Base-by-base conservation (phyloP, 2,113 vertebrate genomes). In the Naja naja region DNA sequence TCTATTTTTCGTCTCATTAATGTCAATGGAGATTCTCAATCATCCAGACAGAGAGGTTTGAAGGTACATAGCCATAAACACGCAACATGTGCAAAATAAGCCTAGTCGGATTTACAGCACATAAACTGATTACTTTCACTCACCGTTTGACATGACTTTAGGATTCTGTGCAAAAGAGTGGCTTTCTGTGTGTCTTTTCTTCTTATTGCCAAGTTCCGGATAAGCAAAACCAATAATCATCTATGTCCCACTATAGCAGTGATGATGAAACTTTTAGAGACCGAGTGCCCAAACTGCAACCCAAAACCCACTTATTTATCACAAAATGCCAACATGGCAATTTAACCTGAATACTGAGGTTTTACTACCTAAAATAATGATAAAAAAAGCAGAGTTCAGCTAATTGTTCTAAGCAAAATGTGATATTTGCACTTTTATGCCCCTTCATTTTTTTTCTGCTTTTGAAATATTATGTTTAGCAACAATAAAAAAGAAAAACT, bases 61-160 rank as follows among this genome's bases (percentile, higher is more conserved):
- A 58, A 58, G 55, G 4, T 58, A n/a, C 30, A n/a, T 69, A 69
- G 14, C 30, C n/a, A 74, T 74, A 7, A 14, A 74, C 30, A 69
- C 2, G 30, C 64, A 74, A 74, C 5, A 74, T 74, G 34, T 74
- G n/a, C n/a, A 74, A 5, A 74, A 34, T 3, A 74, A 34, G 34
- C 14, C 64, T 74, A 74, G 14, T 74, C 69, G 18, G n/a, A 45
- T 47, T 81, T 54, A 47, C n/a, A n/a, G 85, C 27, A 89, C 93
- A 95, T 60, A 11, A 1, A 1, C 53, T 43, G 12, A 43, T 30
- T 30, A 20, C 45, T 53, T 27, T 58, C 39, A 45, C 30, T 34
- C 39, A 43, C 25, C 91, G 34, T 91, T 89, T 90, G 90, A 54
- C 87, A 90, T 45, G 0, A 56, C 87, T 92, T 95, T 53, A 23